Evolutionary conservation across 1,140 invertebrate genomes (phyloP), one percentile per base, ranked within the genome.

Genomic region (Euwallacea fornicatus): DNA sequence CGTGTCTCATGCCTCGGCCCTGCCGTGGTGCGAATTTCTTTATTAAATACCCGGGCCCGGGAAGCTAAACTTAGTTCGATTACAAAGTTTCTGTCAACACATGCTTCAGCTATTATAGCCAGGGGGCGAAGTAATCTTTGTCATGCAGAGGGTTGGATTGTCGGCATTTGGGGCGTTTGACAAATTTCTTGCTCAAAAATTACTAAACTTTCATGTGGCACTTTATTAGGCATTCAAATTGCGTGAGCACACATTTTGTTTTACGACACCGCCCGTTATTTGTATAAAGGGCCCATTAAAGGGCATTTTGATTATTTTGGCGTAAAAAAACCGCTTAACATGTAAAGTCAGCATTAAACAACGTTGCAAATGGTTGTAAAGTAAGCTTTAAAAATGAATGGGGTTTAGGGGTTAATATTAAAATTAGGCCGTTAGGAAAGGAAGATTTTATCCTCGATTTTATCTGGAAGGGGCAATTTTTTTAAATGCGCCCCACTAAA

Each of bases 1-100:
- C 42, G 61, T 65, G 63, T 65, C 63, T 11, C 47, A 65, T 65
- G 46, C 47, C 21, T 54, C 15, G 13, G 10, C 8, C 44, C 43
- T 33, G 7, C 55, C 42, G 33, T 46, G 53, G 42, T 42, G 54
- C 65, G 46, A 69, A 69, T 69, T 69, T 69, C 66, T 69, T 69
- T 69, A 69, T 69, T 61, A 69, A 69, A 69, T 61, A 69, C 56
- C 66, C 56, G 43, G 21, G 56, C 58, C n/a, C 9, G 66, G 42
- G 9, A 54, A 61, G 16, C 42, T 61, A 59, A 67, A 67, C 54
- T 67, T 67, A 59, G 54, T 67, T 67, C 65, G 65, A 67, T 67
- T 67, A 67, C 41, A 67, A 67, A 69, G 66, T 69, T 69, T 69
- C 46, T 61, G 58, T 69, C 66, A 61, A 69, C 66, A 69, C 58